A percentile compares a stretch with the other conserved stretches of the same genome.
These are phyloP conservation scores for Pseudococcus jackbeardsleyi DNA, from an alignment of 2,888 invertebrate genomes.

Conservation along the genomic window DNA sequence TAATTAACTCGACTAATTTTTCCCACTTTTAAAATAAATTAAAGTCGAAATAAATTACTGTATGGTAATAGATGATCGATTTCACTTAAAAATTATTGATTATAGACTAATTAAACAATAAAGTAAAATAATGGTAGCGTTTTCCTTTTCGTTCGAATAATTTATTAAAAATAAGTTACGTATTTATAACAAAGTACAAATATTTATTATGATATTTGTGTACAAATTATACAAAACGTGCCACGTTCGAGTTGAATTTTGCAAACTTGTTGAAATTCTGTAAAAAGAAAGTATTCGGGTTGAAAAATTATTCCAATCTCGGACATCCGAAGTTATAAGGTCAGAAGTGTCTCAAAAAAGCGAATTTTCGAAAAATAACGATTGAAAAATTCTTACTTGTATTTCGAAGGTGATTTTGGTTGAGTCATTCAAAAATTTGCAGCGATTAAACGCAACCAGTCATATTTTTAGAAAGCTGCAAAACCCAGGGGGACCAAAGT, in stretches of 20 bases:
- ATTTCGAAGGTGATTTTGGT: too few species aligned
- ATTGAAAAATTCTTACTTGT: too few species aligned
- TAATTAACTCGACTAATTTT: neutral
- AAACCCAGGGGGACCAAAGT: too few species aligned
- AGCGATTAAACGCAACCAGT: too few species aligned
- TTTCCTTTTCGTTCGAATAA: slow-evolving; percentile 7
- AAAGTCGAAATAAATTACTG: slow-evolving; percentile 34
- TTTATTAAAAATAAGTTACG: slow-evolving; percentile 49
- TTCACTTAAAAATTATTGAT: slow-evolving; percentile 21
- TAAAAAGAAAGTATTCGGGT: neutral
- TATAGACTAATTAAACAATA: neutral
- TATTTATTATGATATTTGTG: slow-evolving; percentile 30
- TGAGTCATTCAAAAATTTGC: too few species aligned
- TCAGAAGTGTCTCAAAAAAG: too few species aligned
- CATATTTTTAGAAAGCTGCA: too few species aligned
- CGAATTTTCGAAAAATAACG: too few species aligned
- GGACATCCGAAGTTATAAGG: too few species aligned
- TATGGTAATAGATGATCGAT: slow-evolving; percentile 49
- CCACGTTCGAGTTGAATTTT: slow-evolving; percentile 31
- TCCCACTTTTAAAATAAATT: neutral
- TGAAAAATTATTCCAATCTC: neutral
- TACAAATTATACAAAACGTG: slow-evolving; percentile 53
- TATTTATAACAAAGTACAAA: slow-evolving; percentile 51
- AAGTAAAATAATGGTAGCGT: slow-evolving; percentile 51
- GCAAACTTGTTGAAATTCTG: slow-evolving; percentile 34